Base-by-base conservation (phyloP, 1,140 invertebrate species). In the Dufourea novaeangliae region DNA sequence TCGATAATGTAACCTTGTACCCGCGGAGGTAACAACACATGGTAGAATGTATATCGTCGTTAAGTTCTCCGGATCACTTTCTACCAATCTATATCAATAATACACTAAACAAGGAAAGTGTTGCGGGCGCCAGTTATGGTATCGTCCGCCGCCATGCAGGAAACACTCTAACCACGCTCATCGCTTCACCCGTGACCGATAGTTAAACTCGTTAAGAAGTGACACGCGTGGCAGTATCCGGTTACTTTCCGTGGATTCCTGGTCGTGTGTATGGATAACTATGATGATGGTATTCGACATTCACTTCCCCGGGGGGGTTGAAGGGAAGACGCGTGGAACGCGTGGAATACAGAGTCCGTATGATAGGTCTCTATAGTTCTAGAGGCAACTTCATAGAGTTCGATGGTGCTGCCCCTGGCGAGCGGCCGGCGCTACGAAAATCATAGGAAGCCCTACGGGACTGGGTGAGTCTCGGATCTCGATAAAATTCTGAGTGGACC, bases 1-100 rank as follows among this genome's bases (percentile, higher is more conserved):
- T 90, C 89, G 89, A 90, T 90, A 89, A 89, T 84, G 88, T 85
- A 89, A 90, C 89, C 89, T 90, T 90, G 89, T 80, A 73, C 85
- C 74, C 64, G 82, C 80, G 10, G 20, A 68, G 63, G 22, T 44
- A 68, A 57, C n/a, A n/a, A n/a, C 63, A 67, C 57, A 46, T 68
- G 63, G 52, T n/a, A 14, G 52, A 75, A 57, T 74, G 50, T 57
- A 52, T 52, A 68, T 68, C 63, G 50, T 11, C 0, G 46, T 44
- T 25, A 72, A 72, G 61, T 67, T 37, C 63, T 34, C n/a, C 7
- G 63, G 37, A 39, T n/a, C n/a, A 75, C 72, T 75, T 75, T 75
- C 64, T 46, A 75, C 44, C 72, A 46, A 46, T 75, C 27, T 46
- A 20, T 32, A 27, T 34, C 63, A 20, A 44, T 41, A 37, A 41